A percentile compares a stretch with the other conserved stretches of the same genome.
Evolutionary conservation across 2,888 invertebrate species (phyloP).

Genomic region (Ceriagrion tenellum): DNA sequence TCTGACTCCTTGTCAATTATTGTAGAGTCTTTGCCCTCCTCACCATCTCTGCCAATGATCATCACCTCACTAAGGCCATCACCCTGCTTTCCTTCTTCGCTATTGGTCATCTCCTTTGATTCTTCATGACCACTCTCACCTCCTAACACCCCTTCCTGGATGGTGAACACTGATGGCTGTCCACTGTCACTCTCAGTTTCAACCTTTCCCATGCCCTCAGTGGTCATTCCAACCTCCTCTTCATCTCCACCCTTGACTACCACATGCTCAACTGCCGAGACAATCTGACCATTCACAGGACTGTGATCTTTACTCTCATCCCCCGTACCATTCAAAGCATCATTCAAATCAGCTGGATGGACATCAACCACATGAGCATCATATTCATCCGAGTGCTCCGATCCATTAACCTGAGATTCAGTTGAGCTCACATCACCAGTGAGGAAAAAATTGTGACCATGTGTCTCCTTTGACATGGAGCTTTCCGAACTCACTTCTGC

Average conservation of each 20-base stretch:
- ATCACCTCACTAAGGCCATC: background rate
- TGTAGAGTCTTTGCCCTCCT: background rate
- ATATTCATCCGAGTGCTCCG: background rate
- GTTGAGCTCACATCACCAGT: background rate
- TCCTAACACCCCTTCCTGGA: background rate
- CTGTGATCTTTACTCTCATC: background rate
- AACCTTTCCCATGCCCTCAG: background rate
- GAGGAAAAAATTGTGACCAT: background rate
- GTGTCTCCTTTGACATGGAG: background rate
- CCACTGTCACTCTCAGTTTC: background rate
- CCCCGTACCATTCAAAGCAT: background rate
- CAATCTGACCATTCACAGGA: background rate
- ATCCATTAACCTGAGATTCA: background rate
- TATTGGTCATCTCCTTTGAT: background rate
- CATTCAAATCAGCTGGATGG: background rate
- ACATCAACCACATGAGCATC: constrained; percentile 10
- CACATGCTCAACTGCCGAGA: constrained; percentile 29
- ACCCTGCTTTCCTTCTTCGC: background rate
- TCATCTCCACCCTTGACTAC: constrained; percentile 14
- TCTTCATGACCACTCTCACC: background rate
- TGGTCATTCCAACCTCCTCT: background rate
- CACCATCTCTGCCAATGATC: background rate
- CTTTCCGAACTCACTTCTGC: background rate
- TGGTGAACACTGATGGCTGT: background rate
- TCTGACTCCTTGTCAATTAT: background rate